Conservation (phyloP, 2,888 invertebrate genomes). For the Archaeoteleia sp. region DNA sequence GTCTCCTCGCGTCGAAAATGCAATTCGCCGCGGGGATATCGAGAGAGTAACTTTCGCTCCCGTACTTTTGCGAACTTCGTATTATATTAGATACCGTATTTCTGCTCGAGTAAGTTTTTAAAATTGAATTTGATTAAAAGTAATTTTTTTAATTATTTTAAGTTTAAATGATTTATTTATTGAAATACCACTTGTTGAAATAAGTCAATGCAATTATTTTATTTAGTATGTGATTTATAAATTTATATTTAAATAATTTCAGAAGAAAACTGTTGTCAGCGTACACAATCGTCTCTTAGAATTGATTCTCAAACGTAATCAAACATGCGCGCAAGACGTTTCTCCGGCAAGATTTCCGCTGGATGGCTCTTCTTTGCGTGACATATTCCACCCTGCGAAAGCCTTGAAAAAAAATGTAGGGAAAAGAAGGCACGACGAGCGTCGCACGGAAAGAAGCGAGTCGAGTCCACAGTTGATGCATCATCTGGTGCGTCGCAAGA, state of each 20-base stretch:
- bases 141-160: no score
- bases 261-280: conserved; percentile 28
- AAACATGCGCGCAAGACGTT: conserved; percentile 38
- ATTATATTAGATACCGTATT: neutral
- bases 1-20: conserved; percentile 19
- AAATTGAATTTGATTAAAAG: no score
- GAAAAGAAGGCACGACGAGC: conserved; percentile 24
- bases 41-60: neutral
- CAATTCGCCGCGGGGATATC: conserved; percentile 12
- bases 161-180: no score
- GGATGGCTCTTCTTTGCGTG: conserved; percentile 31
- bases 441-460: conserved; percentile 27
- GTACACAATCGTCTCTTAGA: conserved; percentile 39
- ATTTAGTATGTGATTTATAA: no score
- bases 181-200: no score
- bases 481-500: conserved; percentile 60
- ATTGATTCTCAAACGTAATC: conserved; percentile 43
- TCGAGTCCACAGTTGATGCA: conserved; percentile 59
- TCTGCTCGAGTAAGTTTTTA: no score
- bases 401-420: conserved; percentile 32
- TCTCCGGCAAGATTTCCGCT: conserved; percentile 36
- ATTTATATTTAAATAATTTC: no score
- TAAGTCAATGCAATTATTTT: no score
- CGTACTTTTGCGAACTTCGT: neutral
- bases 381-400: conserved; percentile 40